Evolutionary conservation across 2,888 invertebrate genomes (phyloP), one percentile per base, ranked within the genome.

Genomic region (Mechanitis messenoides): DNA sequence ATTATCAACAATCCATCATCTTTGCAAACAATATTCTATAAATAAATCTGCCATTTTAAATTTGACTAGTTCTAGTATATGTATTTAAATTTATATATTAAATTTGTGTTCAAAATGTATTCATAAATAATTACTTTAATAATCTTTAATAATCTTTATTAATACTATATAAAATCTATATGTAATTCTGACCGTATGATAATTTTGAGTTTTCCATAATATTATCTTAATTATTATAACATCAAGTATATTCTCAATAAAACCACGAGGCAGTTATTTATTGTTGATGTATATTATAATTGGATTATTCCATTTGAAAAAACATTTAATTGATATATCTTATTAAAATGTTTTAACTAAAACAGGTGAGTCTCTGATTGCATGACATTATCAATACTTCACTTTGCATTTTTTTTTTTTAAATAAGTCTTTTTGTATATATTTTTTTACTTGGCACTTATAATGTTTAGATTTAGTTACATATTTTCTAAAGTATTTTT

Each of bases 401-500:
- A 35, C 45, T 45, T 74, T 80, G 84, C 84, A 83, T 83, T 84
- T 84, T 79, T 79, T 74, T 73, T 70, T 58, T 50, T 71, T 65
- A 69, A 9, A 66, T 73, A 70, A 67, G 64, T 65, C 74, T 71
- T 71, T 74, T 72, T 72, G 68, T 72, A 72, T 71, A 74, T 77
- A 78, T 81, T 81, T 81, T 80, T 83, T 73, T 72, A 81, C 69
- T 75, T 78, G 77, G 77, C 81, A 78, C 74, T 72, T 75, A 73
- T 69, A 66, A 69, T 57, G 63, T 78, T 77, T 75, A 75, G 71
- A 72, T 61, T 74, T 74, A 75, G 69, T 78, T 74, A 72, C 60
- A 66, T 75, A 74, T 75, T 75, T 71, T 74, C 68, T 63, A 67
- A 69, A 73, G 71, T 76, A 74, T 77, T 74, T 67, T 62, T 70